A percentile compares a stretch with the other conserved stretches of the same genome.
Evolutionary conservation across 2,113 vertebrate genomes (phyloP).

Genomic region (Sinocyclocheilus grahami): DNA sequence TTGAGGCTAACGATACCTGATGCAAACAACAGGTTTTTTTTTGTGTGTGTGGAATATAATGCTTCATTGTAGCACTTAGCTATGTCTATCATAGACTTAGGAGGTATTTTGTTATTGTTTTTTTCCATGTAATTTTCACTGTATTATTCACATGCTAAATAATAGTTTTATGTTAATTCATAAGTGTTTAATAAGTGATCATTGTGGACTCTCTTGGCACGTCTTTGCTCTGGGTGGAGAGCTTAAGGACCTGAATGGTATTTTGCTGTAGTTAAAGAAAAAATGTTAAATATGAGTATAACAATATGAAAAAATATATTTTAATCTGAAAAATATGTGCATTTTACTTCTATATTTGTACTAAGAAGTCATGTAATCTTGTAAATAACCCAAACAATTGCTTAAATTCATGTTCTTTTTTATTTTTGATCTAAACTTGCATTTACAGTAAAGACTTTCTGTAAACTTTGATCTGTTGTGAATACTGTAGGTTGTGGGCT

Average conservation of each 20-base stretch:
- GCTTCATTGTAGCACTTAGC: conserved; percentile 55
- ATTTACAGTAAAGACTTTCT: conserved; percentile 42
- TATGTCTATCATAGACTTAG: conserved; percentile 36
- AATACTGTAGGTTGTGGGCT: conserved; percentile 42
- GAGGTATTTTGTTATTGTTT: background rate
- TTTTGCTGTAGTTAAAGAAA: conserved; percentile 38
- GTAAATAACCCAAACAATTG: conserved; percentile 46
- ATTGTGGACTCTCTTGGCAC: background rate
- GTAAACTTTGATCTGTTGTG: conserved; percentile 31
- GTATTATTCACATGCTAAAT: conserved; percentile 41
- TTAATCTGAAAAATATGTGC: conserved; percentile 49
- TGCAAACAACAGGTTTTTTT: conserved; percentile 15
- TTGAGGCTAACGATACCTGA: conserved; percentile 21
- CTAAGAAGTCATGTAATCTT: conserved; percentile 42
- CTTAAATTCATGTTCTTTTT: conserved; percentile 34
- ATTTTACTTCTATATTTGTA: conserved; percentile 62
- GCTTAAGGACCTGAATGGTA: background rate
- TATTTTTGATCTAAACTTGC: conserved; percentile 36
- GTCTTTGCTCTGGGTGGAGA: background rate
- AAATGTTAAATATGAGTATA: conserved; percentile 38
- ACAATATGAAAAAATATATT: conserved; percentile 52
- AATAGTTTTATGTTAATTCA: conserved; percentile 21
- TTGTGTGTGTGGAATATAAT: conserved; percentile 16
- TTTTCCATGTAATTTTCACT: background rate
- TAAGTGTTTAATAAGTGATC: conserved; percentile 7